phyloP scores from a whole-genome alignment of 2,113 vertebrate genomes.

The Sitta europaea region DNA sequence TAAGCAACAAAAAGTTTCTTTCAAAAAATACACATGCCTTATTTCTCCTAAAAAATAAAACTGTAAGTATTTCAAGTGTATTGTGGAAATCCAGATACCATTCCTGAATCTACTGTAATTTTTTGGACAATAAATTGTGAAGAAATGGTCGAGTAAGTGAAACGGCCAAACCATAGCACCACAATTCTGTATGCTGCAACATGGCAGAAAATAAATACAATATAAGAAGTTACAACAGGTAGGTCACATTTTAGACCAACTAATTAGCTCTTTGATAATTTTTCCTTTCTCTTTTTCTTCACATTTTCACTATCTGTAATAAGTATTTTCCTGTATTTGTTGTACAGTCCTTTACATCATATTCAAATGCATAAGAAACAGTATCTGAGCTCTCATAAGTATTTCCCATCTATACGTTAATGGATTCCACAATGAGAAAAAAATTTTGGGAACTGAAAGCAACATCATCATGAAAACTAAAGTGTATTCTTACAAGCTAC shows the following conservation, averaged over 20 bases:
- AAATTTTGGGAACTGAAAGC: background rate
- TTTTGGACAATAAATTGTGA: slow-evolving; percentile 63
- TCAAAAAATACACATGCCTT: slow-evolving; percentile 45
- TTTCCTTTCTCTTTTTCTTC: background rate
- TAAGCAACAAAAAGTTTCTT: background rate
- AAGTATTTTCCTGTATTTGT: background rate
- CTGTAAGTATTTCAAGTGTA: slow-evolving; percentile 24
- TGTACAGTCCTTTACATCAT: background rate
- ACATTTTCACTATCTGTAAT: background rate
- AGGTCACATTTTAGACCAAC: background rate
- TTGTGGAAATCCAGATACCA: slow-evolving; percentile 53
- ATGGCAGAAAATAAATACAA: background rate
- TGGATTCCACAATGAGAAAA: background rate
- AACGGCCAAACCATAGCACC: slow-evolving; percentile 30
- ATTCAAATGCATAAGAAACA: background rate
- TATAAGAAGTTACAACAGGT: background rate
- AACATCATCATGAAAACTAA: background rate
- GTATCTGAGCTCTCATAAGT: background rate
- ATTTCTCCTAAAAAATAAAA: slow-evolving; percentile 49
- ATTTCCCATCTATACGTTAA: background rate
- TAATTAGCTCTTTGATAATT: background rate
- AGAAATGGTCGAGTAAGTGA: background rate
- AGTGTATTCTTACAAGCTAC: background rate
- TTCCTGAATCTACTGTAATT: slow-evolving; percentile 50
- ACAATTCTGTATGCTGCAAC: background rate